Conservation (phyloP, 2,888 invertebrate species). For the Calameuta filiformis region DNA sequence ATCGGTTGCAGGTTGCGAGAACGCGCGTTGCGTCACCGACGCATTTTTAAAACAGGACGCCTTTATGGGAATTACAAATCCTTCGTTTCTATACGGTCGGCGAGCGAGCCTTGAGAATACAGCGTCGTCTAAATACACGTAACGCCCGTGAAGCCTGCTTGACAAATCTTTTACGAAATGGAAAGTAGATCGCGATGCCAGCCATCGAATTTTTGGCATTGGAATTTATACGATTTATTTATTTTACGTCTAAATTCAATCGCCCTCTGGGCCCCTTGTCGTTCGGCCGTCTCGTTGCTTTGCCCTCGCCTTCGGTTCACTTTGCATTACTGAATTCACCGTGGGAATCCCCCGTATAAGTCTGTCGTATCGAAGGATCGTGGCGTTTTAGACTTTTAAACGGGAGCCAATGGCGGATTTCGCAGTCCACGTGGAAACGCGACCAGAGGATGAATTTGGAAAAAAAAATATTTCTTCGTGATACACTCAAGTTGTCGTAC, state of each 20-base stretch:
- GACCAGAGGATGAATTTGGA: not conserved
- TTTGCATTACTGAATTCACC: not conserved
- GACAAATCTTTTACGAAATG: constrained; percentile 37
- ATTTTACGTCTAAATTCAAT: no score
- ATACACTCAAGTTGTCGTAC: not conserved
- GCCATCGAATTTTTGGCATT: not conserved
- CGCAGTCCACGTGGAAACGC: not conserved
- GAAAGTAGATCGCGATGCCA: not conserved
- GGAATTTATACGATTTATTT: not conserved
- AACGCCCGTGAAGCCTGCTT: constrained; percentile 30
- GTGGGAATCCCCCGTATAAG: not conserved
- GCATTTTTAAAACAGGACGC: constrained; percentile 30
- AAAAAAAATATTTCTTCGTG: not conserved
- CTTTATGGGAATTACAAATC: constrained; percentile 39
- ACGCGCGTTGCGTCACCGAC: constrained; percentile 33
- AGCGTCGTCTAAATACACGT: constrained; percentile 25
- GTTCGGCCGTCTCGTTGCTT: not conserved
- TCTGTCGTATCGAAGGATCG: not conserved
- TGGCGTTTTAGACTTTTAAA: no score
- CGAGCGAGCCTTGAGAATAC: constrained; percentile 14
- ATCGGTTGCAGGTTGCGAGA: constrained; percentile 33
- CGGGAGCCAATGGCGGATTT: no score
- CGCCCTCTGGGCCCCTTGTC: no score
- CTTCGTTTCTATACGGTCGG: constrained; percentile 8
- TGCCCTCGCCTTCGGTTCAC: no score